Percentiles rank a stretch among this genome's conserved stretches.
Evolutionary conservation across 2,113 vertebrate species (phyloP).

Genomic region (Rhinoderma darwinii): DNA sequence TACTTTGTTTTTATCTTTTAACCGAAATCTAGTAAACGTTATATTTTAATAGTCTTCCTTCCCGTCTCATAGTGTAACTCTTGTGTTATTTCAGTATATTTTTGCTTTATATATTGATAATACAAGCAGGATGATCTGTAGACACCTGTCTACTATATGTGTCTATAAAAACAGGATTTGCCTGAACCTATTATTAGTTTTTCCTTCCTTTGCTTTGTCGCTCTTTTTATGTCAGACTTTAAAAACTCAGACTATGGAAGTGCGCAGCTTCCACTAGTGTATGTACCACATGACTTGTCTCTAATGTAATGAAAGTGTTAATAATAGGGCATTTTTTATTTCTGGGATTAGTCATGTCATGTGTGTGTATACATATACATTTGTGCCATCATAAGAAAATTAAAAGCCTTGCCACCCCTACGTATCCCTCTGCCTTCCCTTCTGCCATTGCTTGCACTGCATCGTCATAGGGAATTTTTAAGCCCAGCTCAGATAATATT

Average conservation of each 20-base stretch:
- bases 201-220: constrained; percentile 53
- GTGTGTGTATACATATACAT: neutral
- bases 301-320: neutral
- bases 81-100: too few species aligned
- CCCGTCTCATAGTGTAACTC: too few species aligned
- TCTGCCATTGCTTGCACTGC: too few species aligned
- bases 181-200: constrained; percentile 28
- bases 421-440: too few species aligned
- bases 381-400: neutral
- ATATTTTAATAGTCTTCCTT: too few species aligned
- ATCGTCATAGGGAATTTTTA: too few species aligned
- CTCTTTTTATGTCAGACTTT: constrained; percentile 6
- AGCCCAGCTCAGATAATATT: neutral
- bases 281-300: too few species aligned
- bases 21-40: too few species aligned
- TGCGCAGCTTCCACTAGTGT: neutral
- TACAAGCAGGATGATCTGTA: constrained; percentile 20
- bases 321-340: too few species aligned
- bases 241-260: neutral
- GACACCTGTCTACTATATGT: neutral
- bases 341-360: neutral
- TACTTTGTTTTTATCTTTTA: too few species aligned
- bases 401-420: too few species aligned
- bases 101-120: neutral
- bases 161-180: constrained; percentile 42